A percentile compares a stretch with the other conserved stretches of the same genome.
Conservation (phyloP, 2,113 vertebrate species). For the Tenebrosternarchus preto region DNA sequence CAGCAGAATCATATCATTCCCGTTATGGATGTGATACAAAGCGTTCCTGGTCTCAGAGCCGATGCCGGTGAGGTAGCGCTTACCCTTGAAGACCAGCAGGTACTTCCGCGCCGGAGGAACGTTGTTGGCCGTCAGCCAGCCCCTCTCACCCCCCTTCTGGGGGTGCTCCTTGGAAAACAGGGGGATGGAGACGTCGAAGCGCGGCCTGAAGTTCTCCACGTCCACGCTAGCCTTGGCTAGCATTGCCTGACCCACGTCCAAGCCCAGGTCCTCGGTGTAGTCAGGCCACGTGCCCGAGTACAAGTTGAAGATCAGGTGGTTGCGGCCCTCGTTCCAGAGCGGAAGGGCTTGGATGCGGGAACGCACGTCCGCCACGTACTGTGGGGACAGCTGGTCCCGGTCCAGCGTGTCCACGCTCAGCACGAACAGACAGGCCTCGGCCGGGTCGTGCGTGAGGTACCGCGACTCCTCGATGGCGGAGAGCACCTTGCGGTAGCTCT, state of each 20-base stretch:
- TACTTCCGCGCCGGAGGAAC: conserved; percentile 78
- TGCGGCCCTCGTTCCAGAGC: conserved; percentile 86
- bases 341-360: conserved; percentile 79
- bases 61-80: conserved; percentile 80
- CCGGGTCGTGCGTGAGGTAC: conserved; percentile 76
- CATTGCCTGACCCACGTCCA: conserved; percentile 86
- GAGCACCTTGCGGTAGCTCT: conserved; percentile 84
- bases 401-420: conserved; percentile 80
- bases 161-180: conserved; percentile 88
- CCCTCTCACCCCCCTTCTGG: conserved; percentile 78
- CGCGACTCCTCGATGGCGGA: conserved; percentile 79
- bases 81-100: conserved; percentile 88
- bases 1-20: conserved; percentile 83
- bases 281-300: conserved; percentile 87
- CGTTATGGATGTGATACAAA: conserved; percentile 86
- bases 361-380: conserved; percentile 80
- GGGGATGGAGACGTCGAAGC: conserved; percentile 91
- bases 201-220: conserved; percentile 78
- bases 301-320: conserved; percentile 91
- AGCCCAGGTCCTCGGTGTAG: conserved; percentile 83
- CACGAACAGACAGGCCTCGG: conserved; percentile 86
- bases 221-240: conserved; percentile 87
- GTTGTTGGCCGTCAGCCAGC: conserved; percentile 76
- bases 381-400: conserved; percentile 76
- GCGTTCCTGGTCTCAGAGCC: conserved; percentile 85